These are phyloP conservation scores for Drosophila serrata DNA, from an alignment of 1,140 invertebrate genomes.

Conservation along the genomic window DNA sequence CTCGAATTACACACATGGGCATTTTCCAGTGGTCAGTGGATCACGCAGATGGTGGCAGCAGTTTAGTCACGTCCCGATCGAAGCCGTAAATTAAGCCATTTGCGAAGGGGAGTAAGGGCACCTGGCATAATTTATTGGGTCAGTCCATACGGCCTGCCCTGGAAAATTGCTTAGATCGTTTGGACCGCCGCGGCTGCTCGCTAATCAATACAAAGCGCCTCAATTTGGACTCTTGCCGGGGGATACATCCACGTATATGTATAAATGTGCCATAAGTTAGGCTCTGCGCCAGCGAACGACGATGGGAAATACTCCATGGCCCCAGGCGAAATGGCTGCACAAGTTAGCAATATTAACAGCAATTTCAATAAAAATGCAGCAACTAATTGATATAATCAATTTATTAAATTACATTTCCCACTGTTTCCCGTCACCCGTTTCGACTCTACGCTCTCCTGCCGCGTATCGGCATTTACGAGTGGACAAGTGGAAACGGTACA, in stretches of 20 bases:
- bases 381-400: constrained; percentile 78
- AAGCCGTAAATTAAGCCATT: constrained; percentile 66
- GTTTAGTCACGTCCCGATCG: constrained; percentile 63
- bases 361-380: constrained; percentile 68
- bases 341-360: constrained; percentile 59
- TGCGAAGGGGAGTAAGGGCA: constrained; percentile 13
- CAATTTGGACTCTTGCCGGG: constrained; percentile 14
- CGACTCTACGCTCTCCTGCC: background rate
- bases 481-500: background rate
- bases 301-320: constrained; percentile 44
- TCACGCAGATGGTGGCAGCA: constrained; percentile 31
- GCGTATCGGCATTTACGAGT: background rate
- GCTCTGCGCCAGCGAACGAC: background rate
- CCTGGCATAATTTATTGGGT: constrained; percentile 8
- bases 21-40: constrained; percentile 38
- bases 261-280: constrained; percentile 46
- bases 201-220: constrained; percentile 41
- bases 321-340: constrained; percentile 16
- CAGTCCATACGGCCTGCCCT: background rate
- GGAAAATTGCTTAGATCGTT: constrained; percentile 16
- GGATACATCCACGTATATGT: constrained; percentile 3
- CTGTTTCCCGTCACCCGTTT: constrained; percentile 17
- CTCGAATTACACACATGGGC: constrained; percentile 13
- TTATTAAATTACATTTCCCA: constrained; percentile 75
- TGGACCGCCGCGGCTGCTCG: constrained; percentile 1